Conservation (phyloP, 1,140 invertebrate genomes). For the Chrysopa pallens region DNA sequence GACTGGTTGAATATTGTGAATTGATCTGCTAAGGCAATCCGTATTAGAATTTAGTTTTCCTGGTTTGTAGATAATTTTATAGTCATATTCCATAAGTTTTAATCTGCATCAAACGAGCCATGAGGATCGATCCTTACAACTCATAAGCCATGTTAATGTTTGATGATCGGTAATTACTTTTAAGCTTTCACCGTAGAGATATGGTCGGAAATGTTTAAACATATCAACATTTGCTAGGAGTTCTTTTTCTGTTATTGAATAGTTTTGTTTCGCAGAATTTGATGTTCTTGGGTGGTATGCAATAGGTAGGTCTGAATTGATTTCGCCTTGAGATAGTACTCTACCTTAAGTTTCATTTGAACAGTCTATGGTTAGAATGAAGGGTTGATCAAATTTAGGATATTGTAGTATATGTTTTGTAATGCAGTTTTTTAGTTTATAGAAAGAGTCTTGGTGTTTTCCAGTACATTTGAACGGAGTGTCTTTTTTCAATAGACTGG, state of each 20-base stretch:
- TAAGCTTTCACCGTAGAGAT: constrained; percentile 11
- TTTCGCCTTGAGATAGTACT: constrained; percentile 16
- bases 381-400: constrained; percentile 16
- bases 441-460: constrained; percentile 15
- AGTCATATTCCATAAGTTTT: constrained; percentile 16
- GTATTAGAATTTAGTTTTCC: constrained; percentile 13
- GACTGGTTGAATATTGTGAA: too few relatives aligned
- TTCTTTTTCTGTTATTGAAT: constrained; percentile 12
- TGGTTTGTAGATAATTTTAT: constrained; percentile 17
- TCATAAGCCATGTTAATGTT: constrained; percentile 20
- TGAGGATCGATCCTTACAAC: constrained; percentile 18
- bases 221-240: constrained; percentile 17
- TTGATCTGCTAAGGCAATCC: constrained; percentile 6
- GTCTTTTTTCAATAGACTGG: constrained; percentile 6
- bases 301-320: constrained; percentile 15
- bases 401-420: constrained; percentile 20
- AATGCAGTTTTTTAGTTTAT: constrained; percentile 21
- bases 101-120: constrained; percentile 20
- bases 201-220: constrained; percentile 18
- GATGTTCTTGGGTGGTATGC: constrained; percentile 15
- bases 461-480: constrained; percentile 1
- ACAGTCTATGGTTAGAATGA: constrained; percentile 18
- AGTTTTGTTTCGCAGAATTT: constrained; percentile 13
- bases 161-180: constrained; percentile 16
- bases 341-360: constrained; percentile 13